Base-by-base conservation (phyloP, 2,888 invertebrate species). In the Chydorus sphaericus region DNA sequence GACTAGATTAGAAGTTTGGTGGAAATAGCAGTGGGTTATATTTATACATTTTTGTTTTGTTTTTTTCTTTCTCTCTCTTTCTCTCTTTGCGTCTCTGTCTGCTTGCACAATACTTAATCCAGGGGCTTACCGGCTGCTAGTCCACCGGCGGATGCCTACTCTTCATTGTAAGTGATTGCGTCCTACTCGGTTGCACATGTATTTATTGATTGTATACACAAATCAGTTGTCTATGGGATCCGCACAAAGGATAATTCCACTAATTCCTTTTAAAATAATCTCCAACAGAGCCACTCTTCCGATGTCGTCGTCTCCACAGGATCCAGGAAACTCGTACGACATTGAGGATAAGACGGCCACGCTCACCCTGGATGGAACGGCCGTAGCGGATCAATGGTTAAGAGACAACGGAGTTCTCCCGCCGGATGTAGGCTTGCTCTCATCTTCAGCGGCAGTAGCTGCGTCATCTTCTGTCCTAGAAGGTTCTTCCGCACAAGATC, bases 381-480 rank as follows among this genome's bases (percentile, higher is more conserved):
- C 48, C 14, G 55, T 31, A 33, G 55, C 55, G 14, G 55, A 55
- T 30, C 23, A 26, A 39, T 55, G 55, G 55, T 26, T 55, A 5
- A 28, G 48, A 3, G 33, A 55, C 16, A 55, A 59, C 33, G 54
- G 53, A 56, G 54, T 30, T 33, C 11, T 33, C 33, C 33, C 33
- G 14, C 33, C 8, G 8, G 8, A 33, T 10, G 8, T 33, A 44
- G 44, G 44, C 8, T 26, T 44, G 23, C 44, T 28, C n/a, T n/a
- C n/a, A n/a, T n/a, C n/a, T n/a, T n/a, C n/a, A n/a, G n/a, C n/a
- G n/a, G n/a, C n/a, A n/a, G n/a, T n/a, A n/a, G n/a, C n/a, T n/a
- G n/a, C n/a, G n/a, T n/a, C n/a, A n/a, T n/a, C n/a, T 20, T 14
- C 44, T 20, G 26, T 28, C 20, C 23, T 28, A 11, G 26, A 26